Base-by-base conservation (phyloP, 2,797 vertebrate genomes). In the Pantherophis alleghaniensis region DNA sequence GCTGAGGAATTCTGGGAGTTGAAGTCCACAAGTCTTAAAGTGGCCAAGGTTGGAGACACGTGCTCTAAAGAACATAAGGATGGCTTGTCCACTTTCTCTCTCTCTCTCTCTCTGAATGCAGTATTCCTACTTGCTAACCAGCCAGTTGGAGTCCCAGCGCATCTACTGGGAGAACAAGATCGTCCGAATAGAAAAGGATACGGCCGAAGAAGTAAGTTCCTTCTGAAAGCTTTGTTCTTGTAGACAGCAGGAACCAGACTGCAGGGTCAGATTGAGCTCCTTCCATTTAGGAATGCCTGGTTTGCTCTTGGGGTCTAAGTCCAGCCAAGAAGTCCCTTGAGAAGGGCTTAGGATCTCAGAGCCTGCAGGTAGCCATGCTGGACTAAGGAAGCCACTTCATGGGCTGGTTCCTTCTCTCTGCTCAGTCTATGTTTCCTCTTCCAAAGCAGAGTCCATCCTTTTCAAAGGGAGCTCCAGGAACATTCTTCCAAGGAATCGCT, bases 81-180 rank as follows among this genome's bases (percentile, higher is more conserved):
- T 92, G 79, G 18, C 74, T 94, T 94, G 90, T 28, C 92, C 86
- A 28, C 22, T 0, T 28, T 42, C 59, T 87, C 60, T 88, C 18
- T 88, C 32, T 37, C 13, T 87, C 53, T 22, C 4, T n/a, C 16
- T 93, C 28, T 95, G 59, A 93, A 94, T 93, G 22, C 88, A 99
- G 99, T 99, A 99, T 96, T 99, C 99, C 0, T 99, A 99, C 96
- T 97, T 99, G 96, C 98, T 99, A 94, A 99, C 99, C 0, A 99
- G 99, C 95, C 99, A 99, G 94, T 98, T 99, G 97, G 99, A 99
- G 91, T 99, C 99, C 1, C 99, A 99, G 91, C 97, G 99, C 61
- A 98, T 99, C 96, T 99, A 99, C 94, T 99, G 99, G 99, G 99
- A 99, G 97, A 99, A 99, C 95, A 99, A 99, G 98, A 99, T 99